Evolutionary conservation across 2,888 invertebrate species (phyloP).

Genomic region (Lamproptera curius): DNA sequence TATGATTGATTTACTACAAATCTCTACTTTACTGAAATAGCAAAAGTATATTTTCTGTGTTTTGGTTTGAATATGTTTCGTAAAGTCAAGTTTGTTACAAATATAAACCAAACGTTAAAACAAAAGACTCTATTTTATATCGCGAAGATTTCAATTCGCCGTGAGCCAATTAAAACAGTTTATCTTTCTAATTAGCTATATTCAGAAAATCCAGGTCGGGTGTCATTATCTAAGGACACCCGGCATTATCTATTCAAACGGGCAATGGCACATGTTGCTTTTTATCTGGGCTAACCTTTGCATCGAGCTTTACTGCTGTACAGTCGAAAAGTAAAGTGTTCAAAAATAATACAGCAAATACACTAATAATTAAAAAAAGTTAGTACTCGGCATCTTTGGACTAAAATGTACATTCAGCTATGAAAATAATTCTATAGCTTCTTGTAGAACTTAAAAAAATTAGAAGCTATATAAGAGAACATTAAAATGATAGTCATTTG

Average conservation of each 20-base stretch:
- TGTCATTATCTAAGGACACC: conserved; percentile 42
- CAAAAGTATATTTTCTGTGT: no score
- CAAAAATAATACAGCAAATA: background rate
- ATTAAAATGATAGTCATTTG: no score
- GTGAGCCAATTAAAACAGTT: conserved; percentile 28
- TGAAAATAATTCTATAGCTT: no score
- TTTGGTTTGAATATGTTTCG: no score
- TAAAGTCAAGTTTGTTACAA: no score
- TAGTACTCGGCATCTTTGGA: no score
- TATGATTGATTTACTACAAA: no score
- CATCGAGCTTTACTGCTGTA: conserved; percentile 7
- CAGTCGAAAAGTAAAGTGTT: conserved; percentile 11
- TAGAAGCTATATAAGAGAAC: no score
- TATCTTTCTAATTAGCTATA: conserved; percentile 45
- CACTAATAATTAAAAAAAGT: background rate
- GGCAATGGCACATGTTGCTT: conserved; percentile 38
- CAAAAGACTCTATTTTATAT: background rate
- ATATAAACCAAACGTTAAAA: no score
- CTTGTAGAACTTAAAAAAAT: no score
- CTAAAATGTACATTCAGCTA: no score
- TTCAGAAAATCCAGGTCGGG: conserved; percentile 33
- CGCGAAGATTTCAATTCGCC: conserved; percentile 1
- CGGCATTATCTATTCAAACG: conserved; percentile 42
- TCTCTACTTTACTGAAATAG: no score
- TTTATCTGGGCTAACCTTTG: conserved; percentile 23